Evolutionary conservation across 1,140 invertebrate genomes (phyloP).

Genomic region (Sitophilus oryzae): DNA sequence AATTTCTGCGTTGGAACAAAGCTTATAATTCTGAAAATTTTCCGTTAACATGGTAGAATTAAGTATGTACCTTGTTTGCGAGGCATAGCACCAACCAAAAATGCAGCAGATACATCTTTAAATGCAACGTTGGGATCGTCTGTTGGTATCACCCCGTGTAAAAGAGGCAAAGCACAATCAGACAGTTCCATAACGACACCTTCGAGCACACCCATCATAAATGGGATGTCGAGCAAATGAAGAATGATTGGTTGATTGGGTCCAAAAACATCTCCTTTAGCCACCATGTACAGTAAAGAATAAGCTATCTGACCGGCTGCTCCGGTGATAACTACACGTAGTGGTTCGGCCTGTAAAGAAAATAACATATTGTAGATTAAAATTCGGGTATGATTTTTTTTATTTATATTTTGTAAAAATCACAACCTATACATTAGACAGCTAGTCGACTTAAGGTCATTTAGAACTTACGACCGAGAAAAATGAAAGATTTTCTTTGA

Average conservation of each 20-base stretch:
- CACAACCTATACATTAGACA: too few relatives aligned
- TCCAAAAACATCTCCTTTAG: constrained; percentile 96
- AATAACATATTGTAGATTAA: constrained; percentile 4
- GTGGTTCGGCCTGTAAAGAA: constrained; percentile 63
- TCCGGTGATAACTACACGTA: constrained; percentile 93
- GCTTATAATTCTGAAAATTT: too few relatives aligned
- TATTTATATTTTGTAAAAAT: too few relatives aligned
- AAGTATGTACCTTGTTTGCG: constrained; percentile 94
- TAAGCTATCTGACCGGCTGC: constrained; percentile 99
- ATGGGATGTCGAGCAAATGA: constrained; percentile 90
- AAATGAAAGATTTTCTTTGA: too few relatives aligned
- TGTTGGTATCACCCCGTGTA: constrained; percentile 80
- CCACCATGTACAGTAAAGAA: constrained; percentile 88
- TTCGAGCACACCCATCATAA: constrained; percentile 90
- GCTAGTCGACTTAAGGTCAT: too few relatives aligned
- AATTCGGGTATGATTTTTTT: too few relatives aligned
- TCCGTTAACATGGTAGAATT: not conserved
- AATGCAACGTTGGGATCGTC: constrained; percentile 85
- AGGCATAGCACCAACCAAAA: constrained; percentile 98
- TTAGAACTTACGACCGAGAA: too few relatives aligned
- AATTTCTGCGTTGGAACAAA: too few relatives aligned
- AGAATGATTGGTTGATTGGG: constrained; percentile 81
- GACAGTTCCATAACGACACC: constrained; percentile 96
- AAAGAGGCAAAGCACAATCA: constrained; percentile 92
- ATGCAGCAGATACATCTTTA: constrained; percentile 95